Conservation (phyloP, 2,113 vertebrate species). For the Nesogale talazaci region DNA sequence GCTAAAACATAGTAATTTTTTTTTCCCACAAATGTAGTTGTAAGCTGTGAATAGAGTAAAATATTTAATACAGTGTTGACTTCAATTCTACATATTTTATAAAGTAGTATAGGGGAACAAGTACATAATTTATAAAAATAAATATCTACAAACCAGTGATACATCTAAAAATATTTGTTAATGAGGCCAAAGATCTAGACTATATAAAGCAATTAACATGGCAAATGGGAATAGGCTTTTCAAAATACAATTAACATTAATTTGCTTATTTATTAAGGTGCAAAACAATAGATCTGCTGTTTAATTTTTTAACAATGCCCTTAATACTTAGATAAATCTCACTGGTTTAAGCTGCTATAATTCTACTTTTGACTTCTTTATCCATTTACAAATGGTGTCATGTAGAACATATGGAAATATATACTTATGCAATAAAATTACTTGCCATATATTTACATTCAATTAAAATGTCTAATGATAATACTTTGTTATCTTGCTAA, state of each 20-base stretch:
- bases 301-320: neutral
- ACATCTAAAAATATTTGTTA: conserved; percentile 14
- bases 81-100: too few relatives aligned
- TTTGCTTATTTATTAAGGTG: neutral
- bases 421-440: neutral
- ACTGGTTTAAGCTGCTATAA: neutral
- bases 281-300: neutral
- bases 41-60: neutral
- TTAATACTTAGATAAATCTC: neutral
- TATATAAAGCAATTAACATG: neutral
- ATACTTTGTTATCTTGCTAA: neutral
- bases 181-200: neutral
- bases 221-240: neutral
- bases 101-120: too few relatives aligned
- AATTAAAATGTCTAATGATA: neutral
- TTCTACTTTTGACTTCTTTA: neutral
- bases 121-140: too few relatives aligned
- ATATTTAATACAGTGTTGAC: neutral
- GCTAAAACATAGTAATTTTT: neutral
- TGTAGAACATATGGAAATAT: neutral
- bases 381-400: neutral
- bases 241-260: conserved; percentile 11
- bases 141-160: neutral
- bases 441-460: neutral
- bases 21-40: neutral